Percentiles rank a stretch among this genome's conserved stretches.
These are phyloP conservation scores for Anthonomus grandis DNA, from an alignment of 1,140 invertebrate genomes.

Conservation along the genomic window DNA sequence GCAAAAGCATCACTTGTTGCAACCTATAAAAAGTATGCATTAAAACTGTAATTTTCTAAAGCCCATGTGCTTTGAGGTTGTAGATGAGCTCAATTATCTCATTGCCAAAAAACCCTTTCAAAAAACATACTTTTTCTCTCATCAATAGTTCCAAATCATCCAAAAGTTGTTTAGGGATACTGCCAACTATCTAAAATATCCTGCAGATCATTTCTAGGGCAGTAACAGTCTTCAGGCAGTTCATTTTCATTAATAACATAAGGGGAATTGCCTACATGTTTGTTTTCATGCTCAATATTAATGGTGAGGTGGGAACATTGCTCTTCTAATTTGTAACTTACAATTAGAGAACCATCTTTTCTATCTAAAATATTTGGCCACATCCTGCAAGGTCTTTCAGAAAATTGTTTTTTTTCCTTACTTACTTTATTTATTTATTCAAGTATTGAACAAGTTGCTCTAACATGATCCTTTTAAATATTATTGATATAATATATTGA, in stretches of 20 bases:
- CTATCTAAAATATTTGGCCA: constrained; percentile 77
- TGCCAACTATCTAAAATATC: constrained; percentile 66
- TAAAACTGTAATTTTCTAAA: too few species aligned
- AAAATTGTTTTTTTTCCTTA: too few species aligned
- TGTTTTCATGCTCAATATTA: constrained; percentile 63
- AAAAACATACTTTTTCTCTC: constrained; percentile 57
- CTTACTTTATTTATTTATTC: too few species aligned
- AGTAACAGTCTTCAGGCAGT: constrained; percentile 82
- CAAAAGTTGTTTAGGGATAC: constrained; percentile 77
- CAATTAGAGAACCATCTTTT: constrained; percentile 82
- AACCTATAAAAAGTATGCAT: too few species aligned
- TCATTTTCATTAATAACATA: constrained; percentile 64
- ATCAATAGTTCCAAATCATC: constrained; percentile 68
- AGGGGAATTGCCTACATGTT: constrained; percentile 66
- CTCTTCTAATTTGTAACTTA: constrained; percentile 78
- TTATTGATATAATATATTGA: too few species aligned
- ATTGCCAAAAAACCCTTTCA: too few species aligned
- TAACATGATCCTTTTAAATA: too few species aligned
- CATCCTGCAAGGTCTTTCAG: constrained; percentile 61
- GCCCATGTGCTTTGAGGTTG: too few species aligned
- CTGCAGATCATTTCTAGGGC: constrained; percentile 63
- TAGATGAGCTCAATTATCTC: too few species aligned
- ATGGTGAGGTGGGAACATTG: constrained; percentile 71
- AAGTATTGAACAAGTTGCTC: too few species aligned
- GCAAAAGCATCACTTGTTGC: too few species aligned